Evolutionary conservation across 2,888 invertebrate genomes (phyloP).

Genomic region (Antitype chi): DNA sequence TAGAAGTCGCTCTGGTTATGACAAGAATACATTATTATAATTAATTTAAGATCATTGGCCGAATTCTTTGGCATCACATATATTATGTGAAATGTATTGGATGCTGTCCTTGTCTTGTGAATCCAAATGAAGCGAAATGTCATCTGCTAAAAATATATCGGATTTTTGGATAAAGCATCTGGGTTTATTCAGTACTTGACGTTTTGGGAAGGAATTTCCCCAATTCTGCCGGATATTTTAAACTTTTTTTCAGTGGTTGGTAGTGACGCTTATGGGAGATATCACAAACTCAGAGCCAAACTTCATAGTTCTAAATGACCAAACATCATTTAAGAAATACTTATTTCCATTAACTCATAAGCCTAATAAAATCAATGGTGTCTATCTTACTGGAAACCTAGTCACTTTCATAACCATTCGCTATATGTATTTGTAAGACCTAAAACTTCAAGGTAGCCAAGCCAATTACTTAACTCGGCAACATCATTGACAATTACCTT

Average conservation of each 20-base stretch:
- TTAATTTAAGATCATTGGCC: conserved; percentile 10
- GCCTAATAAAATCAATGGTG: neutral
- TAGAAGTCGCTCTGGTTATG: conserved; percentile 15
- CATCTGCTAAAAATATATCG: neutral
- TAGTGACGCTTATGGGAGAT: neutral
- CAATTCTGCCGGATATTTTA: neutral
- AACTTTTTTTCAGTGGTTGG: neutral
- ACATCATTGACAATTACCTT: conserved; percentile 21
- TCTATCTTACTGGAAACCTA: neutral
- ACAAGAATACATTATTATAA: conserved; percentile 19
- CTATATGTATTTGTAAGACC: neutral
- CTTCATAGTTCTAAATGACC: neutral
- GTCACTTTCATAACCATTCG: neutral
- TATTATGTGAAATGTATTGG: neutral
- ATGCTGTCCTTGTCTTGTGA: neutral
- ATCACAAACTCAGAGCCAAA: neutral
- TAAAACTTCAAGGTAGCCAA: conserved; percentile 8
- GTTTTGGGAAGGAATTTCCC: neutral
- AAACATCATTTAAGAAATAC: neutral
- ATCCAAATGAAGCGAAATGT: neutral
- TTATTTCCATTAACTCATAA: neutral
- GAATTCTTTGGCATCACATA: neutral
- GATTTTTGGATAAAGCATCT: neutral
- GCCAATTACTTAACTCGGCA: conserved; percentile 6
- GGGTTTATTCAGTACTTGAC: neutral